A percentile compares a stretch with the other conserved stretches of the same genome.
Evolutionary conservation across 2,113 vertebrate genomes (phyloP).

Genomic region (Dasyurus viverrinus): DNA sequence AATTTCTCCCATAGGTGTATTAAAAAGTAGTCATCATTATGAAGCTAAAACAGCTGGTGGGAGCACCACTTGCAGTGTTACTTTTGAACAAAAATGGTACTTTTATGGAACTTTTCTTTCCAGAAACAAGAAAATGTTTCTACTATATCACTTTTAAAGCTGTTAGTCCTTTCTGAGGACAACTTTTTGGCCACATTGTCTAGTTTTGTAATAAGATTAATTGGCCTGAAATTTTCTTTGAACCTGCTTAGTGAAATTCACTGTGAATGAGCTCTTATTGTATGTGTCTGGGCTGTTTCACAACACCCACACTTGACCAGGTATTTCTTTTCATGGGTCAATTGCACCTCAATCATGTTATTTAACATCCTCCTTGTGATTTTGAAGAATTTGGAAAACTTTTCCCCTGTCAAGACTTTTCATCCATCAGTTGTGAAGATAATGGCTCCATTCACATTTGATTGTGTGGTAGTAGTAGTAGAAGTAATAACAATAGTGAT

Average conservation of each 20-base stretch:
- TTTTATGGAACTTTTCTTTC: constrained; percentile 25
- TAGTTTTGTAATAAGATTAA: constrained; percentile 12
- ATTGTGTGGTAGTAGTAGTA: neutral
- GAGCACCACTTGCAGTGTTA: neutral
- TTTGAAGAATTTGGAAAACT: neutral
- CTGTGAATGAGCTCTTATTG: neutral
- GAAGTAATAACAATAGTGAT: too few relatives aligned
- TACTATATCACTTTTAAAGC: neutral
- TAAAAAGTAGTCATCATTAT: neutral
- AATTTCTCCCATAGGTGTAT: neutral
- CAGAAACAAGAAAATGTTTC: constrained; percentile 16
- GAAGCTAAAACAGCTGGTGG: constrained; percentile 10
- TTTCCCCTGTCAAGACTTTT: constrained; percentile 32
- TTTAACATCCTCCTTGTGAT: constrained; percentile 8
- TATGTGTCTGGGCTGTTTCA: neutral
- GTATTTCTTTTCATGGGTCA: neutral
- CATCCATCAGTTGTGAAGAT: neutral
- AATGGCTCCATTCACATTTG: neutral
- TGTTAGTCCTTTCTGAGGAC: neutral
- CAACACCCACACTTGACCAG: neutral
- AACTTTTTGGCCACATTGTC: accelerated
- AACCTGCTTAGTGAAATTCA: neutral
- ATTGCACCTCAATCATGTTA: neutral
- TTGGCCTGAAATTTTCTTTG: neutral
- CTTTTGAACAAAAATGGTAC: neutral